Evolutionary conservation across 2,113 vertebrate genomes (phyloP).

Genomic region (Bucco capensis): DNA sequence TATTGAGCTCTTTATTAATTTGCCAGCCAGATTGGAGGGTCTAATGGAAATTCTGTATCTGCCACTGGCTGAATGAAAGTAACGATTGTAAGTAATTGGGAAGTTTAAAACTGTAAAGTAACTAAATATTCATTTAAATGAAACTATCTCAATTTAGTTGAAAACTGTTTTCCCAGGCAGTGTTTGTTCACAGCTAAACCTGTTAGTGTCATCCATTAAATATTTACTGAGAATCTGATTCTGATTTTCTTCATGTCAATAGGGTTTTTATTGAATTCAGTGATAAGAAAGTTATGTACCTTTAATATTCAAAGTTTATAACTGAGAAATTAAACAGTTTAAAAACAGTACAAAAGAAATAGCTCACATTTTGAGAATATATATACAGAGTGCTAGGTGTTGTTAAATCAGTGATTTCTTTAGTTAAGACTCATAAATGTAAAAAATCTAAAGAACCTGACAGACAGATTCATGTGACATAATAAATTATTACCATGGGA

Average conservation of each 20-base stretch:
- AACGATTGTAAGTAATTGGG: background rate
- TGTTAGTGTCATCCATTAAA: background rate
- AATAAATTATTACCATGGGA: background rate
- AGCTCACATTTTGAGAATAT: background rate
- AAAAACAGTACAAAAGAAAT: background rate
- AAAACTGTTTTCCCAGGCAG: background rate
- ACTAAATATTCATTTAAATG: background rate
- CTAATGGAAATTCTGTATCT: background rate
- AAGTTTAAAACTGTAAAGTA: background rate
- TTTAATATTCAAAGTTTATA: background rate
- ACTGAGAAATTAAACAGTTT: background rate
- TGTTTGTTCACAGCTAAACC: background rate
- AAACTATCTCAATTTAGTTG: background rate
- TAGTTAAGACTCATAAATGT: background rate
- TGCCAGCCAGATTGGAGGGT: background rate
- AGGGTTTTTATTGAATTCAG: background rate
- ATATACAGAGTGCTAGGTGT: accelerated
- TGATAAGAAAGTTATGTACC: background rate
- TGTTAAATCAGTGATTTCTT: background rate
- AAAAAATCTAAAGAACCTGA: background rate
- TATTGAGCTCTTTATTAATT: background rate
- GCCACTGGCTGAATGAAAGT: background rate
- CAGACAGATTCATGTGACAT: background rate
- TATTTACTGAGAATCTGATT: background rate
- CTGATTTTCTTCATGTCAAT: background rate